Evolutionary conservation across 1,140 invertebrate species (phyloP).

Genomic region (Varroa destructor): DNA sequence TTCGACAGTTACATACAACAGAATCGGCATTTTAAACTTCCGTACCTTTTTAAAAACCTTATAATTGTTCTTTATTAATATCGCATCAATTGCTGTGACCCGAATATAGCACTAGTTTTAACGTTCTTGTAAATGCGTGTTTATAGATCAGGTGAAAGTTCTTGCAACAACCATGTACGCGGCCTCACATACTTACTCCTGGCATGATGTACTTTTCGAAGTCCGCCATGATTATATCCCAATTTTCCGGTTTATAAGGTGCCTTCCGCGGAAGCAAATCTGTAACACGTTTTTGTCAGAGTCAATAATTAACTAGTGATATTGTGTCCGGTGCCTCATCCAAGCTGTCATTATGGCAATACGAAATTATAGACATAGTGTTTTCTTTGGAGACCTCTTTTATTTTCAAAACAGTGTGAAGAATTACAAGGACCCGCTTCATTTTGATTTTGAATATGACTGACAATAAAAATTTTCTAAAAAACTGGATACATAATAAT

Average conservation of each 20-base stretch:
- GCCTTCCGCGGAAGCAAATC: constrained; percentile 64
- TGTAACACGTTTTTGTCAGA: background rate
- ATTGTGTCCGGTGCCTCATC: too few relatives aligned
- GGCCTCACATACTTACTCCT: constrained; percentile 50
- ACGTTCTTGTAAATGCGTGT: too few relatives aligned
- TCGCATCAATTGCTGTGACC: constrained; percentile 1
- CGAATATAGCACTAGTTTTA: too few relatives aligned
- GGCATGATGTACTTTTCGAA: constrained; percentile 94
- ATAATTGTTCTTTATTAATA: constrained; percentile 29
- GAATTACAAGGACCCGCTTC: background rate
- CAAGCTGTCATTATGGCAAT: background rate
- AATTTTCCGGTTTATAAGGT: constrained; percentile 70
- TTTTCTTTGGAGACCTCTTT: background rate
- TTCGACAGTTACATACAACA: constrained; percentile 33
- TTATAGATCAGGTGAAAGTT: too few relatives aligned
- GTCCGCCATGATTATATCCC: constrained; percentile 83
- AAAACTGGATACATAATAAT: too few relatives aligned
- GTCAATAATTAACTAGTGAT: too few relatives aligned
- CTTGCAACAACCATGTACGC: too few relatives aligned
- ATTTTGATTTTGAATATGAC: too few relatives aligned
- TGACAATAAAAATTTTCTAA: too few relatives aligned
- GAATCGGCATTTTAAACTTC: constrained; percentile 3
- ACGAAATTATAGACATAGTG: background rate
- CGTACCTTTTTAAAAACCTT: constrained; percentile 28
- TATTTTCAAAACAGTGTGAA: background rate